Evolutionary conservation across 64 coral and sea anemone species (phyloP), one percentile per base, ranked within the genome.

Genomic region (Porites lutea): DNA sequence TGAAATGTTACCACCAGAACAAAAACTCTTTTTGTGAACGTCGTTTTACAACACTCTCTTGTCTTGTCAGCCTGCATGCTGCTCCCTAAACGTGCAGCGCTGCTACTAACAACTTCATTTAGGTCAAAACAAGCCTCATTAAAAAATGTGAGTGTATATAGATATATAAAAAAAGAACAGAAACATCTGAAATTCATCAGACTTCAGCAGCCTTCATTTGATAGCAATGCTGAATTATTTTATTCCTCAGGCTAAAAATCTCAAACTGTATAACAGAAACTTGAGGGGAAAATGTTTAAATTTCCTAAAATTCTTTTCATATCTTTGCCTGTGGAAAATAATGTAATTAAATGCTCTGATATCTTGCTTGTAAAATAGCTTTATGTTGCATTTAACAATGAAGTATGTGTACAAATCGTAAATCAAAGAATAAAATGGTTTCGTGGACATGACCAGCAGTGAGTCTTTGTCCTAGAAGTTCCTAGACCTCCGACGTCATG

Each of bases 351-450:
- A 55, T 55, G 11, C 47, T 43, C 3, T 2, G 44, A 45, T 73
- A 12, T 12, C 75, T 2, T 57, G 73, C 13, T 1, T 51, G 49
- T 22, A 77, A 77, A 60, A 55, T 12, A 5, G 73, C 15, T 16
- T 55, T 64, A 14, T n/a, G 53, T 21, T 20, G 55, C 20, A 53
- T 78, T 49, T 6, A 22, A 11, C 6, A 55, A 27, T 57, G 27
- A 21, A 18, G n/a, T 16, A 54, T 78, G 50, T 58, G 52, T 78
- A 55, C 54, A 80, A 80, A 80, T 80, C 77, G 53, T 80, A 80
- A 80, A 80, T 80, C 77, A 80, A 60, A 13, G 77, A 80, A 60
- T 62, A 60, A 80, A 80, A 12, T 80, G 9, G 20, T 9, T 23
- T 15, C n/a, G 19, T 69, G 19, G 66, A 23, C 66, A 69, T 6